Evolutionary conservation across 2,888 invertebrate genomes (phyloP).

Genomic region (Acheta domesticus): DNA sequence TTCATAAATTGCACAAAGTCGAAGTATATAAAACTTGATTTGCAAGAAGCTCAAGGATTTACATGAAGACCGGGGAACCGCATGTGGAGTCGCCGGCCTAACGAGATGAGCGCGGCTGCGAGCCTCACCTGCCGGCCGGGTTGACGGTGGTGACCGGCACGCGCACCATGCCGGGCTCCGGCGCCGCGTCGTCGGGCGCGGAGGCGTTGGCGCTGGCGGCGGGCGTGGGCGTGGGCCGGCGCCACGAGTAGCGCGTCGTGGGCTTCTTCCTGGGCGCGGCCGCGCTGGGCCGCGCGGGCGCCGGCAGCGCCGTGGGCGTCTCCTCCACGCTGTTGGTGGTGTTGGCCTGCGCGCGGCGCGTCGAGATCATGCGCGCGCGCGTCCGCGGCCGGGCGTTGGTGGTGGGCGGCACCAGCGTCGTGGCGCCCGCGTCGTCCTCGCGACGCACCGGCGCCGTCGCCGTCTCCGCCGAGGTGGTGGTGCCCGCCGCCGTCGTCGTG

Average conservation of each 20-base stretch:
- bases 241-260: neutral
- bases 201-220: neutral
- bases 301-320: neutral
- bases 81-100: too few relatives aligned
- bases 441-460: neutral
- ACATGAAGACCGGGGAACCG: too few relatives aligned
- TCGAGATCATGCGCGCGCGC: slow-evolving; percentile 27
- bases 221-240: neutral
- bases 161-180: neutral
- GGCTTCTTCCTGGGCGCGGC: neutral
- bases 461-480: neutral
- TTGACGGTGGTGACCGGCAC: neutral
- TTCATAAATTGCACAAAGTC: too few relatives aligned
- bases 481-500: neutral
- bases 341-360: slow-evolving; percentile 21
- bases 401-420: neutral
- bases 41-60: too few relatives aligned
- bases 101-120: too few relatives aligned
- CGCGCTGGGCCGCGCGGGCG: neutral
- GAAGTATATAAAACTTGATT: too few relatives aligned
- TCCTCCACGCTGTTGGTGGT: slow-evolving; percentile 27
- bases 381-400: neutral
- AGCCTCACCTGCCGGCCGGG: neutral
- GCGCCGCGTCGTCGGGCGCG: neutral
- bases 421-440: neutral